Conservation (phyloP, 2,113 vertebrate species). For the Sinocyclocheilus anshuiensis region DNA sequence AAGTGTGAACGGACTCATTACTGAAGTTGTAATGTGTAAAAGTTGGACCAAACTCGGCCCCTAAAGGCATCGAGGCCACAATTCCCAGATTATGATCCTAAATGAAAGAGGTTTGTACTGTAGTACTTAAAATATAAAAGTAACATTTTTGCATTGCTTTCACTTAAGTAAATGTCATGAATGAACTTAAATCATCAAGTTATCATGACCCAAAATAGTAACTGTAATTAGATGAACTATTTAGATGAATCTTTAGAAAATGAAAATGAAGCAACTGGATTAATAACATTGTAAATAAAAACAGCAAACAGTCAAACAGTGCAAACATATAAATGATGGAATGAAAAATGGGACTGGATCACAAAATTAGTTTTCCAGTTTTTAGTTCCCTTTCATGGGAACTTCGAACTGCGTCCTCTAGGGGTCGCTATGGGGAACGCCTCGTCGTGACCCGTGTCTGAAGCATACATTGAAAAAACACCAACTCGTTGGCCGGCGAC, state of each 20-base stretch:
- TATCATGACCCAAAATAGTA: not conserved
- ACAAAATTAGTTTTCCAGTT: not conserved
- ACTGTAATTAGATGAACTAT: not conserved
- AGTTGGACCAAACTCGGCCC: not conserved
- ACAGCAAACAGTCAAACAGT: not conserved
- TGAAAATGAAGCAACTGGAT: not conserved
- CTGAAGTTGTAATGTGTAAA: slow-evolving; percentile 17
- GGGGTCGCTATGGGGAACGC: too few relatives aligned
- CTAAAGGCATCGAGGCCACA: not conserved
- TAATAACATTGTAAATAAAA: not conserved
- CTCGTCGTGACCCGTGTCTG: too few relatives aligned
- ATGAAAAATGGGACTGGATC: not conserved
- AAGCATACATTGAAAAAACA: too few relatives aligned
- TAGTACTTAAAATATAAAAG: not conserved
- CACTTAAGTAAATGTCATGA: not conserved
- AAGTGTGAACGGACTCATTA: slow-evolving; percentile 8
- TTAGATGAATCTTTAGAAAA: not conserved
- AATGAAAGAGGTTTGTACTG: not conserved
- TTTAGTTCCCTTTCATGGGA: too few relatives aligned
- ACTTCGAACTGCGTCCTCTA: too few relatives aligned
- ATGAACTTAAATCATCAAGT: not conserved
- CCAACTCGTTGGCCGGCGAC: too few relatives aligned
- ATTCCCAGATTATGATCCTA: slow-evolving; percentile 45
- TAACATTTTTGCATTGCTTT: not conserved
- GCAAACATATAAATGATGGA: not conserved